Base-by-base conservation (phyloP, 2,888 invertebrate species). In the Acrocera orbiculus region DNA sequence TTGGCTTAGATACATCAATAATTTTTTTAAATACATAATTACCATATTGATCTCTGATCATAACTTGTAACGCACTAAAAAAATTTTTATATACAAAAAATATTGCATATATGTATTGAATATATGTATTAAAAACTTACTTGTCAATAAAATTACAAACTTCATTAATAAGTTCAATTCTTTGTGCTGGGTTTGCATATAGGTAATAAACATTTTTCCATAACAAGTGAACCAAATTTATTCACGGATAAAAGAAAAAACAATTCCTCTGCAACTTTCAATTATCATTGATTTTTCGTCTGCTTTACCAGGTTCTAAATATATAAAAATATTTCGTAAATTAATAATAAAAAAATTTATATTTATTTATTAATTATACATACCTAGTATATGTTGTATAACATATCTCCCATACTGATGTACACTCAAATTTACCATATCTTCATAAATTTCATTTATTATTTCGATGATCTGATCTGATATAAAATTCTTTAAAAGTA, bases 11-110 rank as follows among this genome's bases (percentile, higher is more conserved):
- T 39, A 98, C 93, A 62, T 98, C 98, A 49, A 98, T 90, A 96
- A 99, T 98, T 67, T 96, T 96, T 66, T 98, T 98, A 35, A 99
- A 93, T 49, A 98, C 98, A 65, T 99, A 99, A 67, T 99, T 99
- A 42, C 96, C 98, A 64, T 92, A 98, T 67, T 96, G 96, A 66
- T 98, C 96, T 67, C 96, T 96, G 96, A 98, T 98, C 89, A 90
- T 90, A 41, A 87, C 81, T 60, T 89, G 87, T 50, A 90, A 70
- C 47, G 87, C 85, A 62, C 86, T 87, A 58, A n/a, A n/a, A n/a
- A n/a, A n/a, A n/a, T n/a, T n/a, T n/a, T n/a, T n/a, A n/a, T n/a
- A n/a, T n/a, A n/a, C n/a, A n/a, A n/a, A n/a, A n/a, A n/a, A n/a
- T n/a, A n/a, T n/a, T n/a, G n/a, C n/a, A n/a, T n/a, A n/a, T n/a